Evolutionary conservation across 1,140 invertebrate genomes (phyloP).

Genomic region (Yoshiicerus persimilis): DNA sequence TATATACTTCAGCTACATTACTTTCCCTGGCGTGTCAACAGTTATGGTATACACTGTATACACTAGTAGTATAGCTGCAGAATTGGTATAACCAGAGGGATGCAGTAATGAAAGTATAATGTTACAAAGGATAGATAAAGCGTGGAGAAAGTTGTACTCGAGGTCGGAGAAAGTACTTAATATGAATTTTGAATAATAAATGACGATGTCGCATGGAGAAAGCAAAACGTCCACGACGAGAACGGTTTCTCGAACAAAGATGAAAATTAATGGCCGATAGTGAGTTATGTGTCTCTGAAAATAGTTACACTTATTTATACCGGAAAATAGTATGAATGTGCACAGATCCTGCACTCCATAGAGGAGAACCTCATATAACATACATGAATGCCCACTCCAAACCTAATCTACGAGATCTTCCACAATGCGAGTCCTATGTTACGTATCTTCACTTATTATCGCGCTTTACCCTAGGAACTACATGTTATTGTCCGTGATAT

Average conservation of each 20-base stretch:
- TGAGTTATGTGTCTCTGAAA: background rate
- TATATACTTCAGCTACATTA: no score
- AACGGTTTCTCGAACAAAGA: background rate
- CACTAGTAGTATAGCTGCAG: no score
- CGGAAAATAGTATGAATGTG: no score
- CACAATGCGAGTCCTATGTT: no score
- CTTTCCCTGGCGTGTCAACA: no score
- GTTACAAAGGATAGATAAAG: background rate
- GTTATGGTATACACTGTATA: no score
- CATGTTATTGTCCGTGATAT: background rate
- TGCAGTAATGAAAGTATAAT: background rate
- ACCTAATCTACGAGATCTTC: background rate
- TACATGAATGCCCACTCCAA: background rate
- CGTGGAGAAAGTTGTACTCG: background rate
- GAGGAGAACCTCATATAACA: no score
- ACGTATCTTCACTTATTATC: background rate
- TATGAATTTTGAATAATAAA: constrained; percentile 12
- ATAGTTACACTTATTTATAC: background rate
- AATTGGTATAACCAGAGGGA: no score
- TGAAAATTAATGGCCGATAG: background rate
- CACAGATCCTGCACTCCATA: no score
- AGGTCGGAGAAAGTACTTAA: background rate
- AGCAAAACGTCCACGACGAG: background rate
- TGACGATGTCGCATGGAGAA: background rate
- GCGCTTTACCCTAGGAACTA: background rate